These are phyloP conservation scores for Casuarius casuarius DNA, from an alignment of 2,113 vertebrate genomes.

Conservation along the genomic window DNA sequence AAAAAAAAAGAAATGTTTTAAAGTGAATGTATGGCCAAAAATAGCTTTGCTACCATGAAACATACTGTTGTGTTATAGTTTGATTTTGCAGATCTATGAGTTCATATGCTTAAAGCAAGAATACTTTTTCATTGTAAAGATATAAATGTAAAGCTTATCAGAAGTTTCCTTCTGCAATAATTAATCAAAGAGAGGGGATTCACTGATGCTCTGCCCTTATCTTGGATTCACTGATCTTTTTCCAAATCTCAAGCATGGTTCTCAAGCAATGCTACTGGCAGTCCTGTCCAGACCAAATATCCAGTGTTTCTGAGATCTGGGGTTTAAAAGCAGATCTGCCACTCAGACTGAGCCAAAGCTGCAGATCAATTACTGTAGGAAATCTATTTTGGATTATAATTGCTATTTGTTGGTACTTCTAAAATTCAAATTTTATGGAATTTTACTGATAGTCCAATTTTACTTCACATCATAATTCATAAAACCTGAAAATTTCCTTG, in stretches of 20 bases:
- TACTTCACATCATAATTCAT: not conserved
- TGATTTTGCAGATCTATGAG: not conserved
- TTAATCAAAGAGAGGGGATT: not conserved
- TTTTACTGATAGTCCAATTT: not conserved
- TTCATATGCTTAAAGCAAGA: not conserved
- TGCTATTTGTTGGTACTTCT: not conserved
- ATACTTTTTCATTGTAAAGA: not conserved
- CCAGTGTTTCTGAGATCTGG: not conserved
- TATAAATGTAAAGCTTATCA: not conserved
- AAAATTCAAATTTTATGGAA: not conserved
- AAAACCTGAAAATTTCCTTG: not conserved
- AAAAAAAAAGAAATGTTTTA: not conserved
- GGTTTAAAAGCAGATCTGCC: not conserved
- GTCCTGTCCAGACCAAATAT: not conserved
- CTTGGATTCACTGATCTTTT: not conserved
- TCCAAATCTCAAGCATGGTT: not conserved
- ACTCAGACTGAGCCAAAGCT: not conserved
- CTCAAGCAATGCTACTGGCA: not conserved
- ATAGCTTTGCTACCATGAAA: not conserved
- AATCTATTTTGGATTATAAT: not conserved
- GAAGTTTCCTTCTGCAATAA: not conserved
- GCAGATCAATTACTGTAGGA: not conserved
- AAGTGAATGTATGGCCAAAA: not conserved
- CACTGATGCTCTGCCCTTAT: rapidly evolving
- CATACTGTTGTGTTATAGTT: not conserved